phyloP scores from a whole-genome alignment of 2,113 vertebrate genomes.

The Plecturocebus donacophilus region DNA sequence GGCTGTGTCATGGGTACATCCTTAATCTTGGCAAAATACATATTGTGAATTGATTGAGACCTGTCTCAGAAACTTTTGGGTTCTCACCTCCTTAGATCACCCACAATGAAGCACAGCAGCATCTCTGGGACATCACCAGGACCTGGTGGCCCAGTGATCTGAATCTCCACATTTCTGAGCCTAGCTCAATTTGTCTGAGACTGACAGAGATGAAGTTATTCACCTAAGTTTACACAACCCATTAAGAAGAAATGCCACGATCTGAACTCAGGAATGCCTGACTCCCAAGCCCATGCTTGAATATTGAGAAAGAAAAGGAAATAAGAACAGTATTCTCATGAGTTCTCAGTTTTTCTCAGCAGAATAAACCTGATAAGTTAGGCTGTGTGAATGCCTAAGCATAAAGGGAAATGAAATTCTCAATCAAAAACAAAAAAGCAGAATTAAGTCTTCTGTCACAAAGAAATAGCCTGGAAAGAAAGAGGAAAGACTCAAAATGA shows the following conservation, averaged over 20 bases:
- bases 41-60: no score
- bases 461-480: not conserved
- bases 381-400: not conserved
- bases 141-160: not conserved
- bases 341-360: not conserved
- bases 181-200: not conserved
- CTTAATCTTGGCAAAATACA: no score
- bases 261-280: not conserved
- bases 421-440: slow-evolving; percentile 36
- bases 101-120: not conserved
- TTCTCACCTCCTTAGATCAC: not conserved
- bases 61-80: no score
- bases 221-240: not conserved
- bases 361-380: not conserved
- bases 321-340: not conserved
- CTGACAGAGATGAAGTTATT: not conserved
- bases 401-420: slow-evolving; percentile 43
- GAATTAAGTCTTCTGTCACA: slow-evolving; percentile 30
- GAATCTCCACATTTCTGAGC: not conserved
- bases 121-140: not conserved
- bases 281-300: not conserved
- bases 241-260: not conserved
- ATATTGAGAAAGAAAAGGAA: not conserved
- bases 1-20: no score
- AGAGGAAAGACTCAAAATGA: slow-evolving; percentile 29